Percentiles rank a stretch among this genome's conserved stretches.
These are phyloP conservation scores for Bungarus multicinctus DNA, from an alignment of 2,113 vertebrate species.

Conservation along the genomic window DNA sequence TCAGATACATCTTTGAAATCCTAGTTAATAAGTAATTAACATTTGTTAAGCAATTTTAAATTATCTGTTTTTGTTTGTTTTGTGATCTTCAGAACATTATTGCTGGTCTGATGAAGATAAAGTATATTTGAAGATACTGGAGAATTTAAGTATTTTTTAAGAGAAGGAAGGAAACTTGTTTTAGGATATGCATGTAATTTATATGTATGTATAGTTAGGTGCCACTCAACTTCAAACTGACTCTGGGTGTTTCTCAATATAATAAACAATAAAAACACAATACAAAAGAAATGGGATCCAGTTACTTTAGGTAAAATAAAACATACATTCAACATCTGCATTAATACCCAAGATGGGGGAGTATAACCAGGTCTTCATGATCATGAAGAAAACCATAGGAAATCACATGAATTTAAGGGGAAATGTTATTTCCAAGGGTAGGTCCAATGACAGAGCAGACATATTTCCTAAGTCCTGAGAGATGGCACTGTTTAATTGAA, in stretches of 20 bases:
- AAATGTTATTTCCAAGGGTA: background rate
- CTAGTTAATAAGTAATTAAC: background rate
- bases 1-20: background rate
- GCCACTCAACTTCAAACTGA: background rate
- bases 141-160: conserved; percentile 29
- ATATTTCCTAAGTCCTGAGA: background rate
- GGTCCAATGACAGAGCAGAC: background rate
- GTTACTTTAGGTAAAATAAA: no score
- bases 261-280: no score
- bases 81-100: background rate
- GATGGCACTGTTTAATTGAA: no score
- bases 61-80: background rate
- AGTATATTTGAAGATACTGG: conserved; percentile 26
- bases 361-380: no score
- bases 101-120: conserved; percentile 28
- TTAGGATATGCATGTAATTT: conserved; percentile 7
- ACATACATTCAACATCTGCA: no score
- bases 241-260: background rate
- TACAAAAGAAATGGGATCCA: no score
- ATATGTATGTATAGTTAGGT: background rate
- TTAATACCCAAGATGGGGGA: no score
- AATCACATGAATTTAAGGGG: background rate
- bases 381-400: background rate
- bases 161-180: conserved; percentile 20
- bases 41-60: background rate